These are phyloP conservation scores for Chrysolina haemoptera DNA, from an alignment of 2,888 invertebrate species.

Conservation along the genomic window DNA sequence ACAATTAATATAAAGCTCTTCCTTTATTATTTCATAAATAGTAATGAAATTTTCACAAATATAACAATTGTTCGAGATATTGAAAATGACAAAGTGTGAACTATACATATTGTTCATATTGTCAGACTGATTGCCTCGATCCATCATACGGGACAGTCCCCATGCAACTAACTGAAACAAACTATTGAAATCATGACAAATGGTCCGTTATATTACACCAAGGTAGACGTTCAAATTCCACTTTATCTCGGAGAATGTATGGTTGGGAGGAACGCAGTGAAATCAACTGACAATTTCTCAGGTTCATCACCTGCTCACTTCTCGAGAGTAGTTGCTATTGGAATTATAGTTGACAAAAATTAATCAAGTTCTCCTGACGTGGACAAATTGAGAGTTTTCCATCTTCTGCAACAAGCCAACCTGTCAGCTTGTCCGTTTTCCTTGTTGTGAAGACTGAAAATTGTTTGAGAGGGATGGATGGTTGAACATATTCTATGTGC, in stretches of 20 bases:
- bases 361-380: conserved; percentile 23
- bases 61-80: no score
- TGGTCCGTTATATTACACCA: not conserved
- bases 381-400: conserved; percentile 27
- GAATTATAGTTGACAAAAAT: conserved; percentile 29
- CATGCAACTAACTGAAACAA: not conserved
- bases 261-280: not conserved
- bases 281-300: conserved; percentile 7
- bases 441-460: not conserved
- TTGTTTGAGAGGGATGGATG: not conserved
- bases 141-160: not conserved
- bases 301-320: conserved; percentile 3
- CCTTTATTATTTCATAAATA: no score
- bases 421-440: conserved; percentile 7
- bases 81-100: no score
- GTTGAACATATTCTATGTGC: not conserved
- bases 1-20: no score
- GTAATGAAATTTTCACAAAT: no score
- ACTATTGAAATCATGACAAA: conserved; percentile 16
- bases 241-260: conserved; percentile 1
- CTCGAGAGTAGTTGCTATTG: not conserved
- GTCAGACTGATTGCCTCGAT: not conserved
- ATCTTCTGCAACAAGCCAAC: conserved; percentile 28
- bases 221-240: conserved; percentile 9
- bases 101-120: not conserved